phyloP scores from a whole-genome alignment of 2,797 vertebrate genomes.

The Hapalemur alaotrensis region DNA sequence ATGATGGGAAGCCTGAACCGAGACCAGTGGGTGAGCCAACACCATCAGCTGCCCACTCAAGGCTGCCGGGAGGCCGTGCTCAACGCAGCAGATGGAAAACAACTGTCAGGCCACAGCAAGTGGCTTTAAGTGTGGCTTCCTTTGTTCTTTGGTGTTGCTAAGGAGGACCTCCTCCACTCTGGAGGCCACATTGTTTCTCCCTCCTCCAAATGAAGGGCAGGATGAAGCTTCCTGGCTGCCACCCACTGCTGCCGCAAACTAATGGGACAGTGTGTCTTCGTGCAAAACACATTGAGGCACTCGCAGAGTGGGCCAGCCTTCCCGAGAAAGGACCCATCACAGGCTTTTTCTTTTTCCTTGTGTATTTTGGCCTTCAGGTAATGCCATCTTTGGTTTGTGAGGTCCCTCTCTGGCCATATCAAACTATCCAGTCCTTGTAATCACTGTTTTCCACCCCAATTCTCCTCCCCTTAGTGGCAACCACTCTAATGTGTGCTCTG shows the following conservation, averaged over 20 bases:
- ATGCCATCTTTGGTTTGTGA: not conserved
- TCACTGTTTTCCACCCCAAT: not conserved
- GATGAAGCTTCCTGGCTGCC: not conserved
- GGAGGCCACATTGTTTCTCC: not conserved
- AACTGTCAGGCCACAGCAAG: not conserved
- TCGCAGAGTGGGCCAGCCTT: not conserved
- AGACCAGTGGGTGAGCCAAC: not conserved
- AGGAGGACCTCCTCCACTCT: not conserved
- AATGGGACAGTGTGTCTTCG: not conserved
- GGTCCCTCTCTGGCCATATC: not conserved
- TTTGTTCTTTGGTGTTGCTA: constrained; percentile 34
- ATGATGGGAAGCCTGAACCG: not conserved
- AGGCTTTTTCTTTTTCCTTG: not conserved
- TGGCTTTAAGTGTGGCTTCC: not conserved
- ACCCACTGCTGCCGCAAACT: not conserved
- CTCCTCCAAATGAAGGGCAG: not conserved
- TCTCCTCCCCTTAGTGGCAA: not conserved
- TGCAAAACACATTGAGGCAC: not conserved
- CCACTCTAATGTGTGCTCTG: not conserved
- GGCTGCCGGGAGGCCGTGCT: not conserved
- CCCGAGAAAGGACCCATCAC: not conserved
- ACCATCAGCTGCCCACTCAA: not conserved
- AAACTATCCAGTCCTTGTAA: not conserved
- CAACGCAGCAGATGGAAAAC: constrained; percentile 17
- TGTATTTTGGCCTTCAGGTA: not conserved